Evolutionary conservation across 53 echinoderm and acorn worm species (phyloP), one percentile per base, ranked within the genome.

Genomic region (Holothuria leucospilota): DNA sequence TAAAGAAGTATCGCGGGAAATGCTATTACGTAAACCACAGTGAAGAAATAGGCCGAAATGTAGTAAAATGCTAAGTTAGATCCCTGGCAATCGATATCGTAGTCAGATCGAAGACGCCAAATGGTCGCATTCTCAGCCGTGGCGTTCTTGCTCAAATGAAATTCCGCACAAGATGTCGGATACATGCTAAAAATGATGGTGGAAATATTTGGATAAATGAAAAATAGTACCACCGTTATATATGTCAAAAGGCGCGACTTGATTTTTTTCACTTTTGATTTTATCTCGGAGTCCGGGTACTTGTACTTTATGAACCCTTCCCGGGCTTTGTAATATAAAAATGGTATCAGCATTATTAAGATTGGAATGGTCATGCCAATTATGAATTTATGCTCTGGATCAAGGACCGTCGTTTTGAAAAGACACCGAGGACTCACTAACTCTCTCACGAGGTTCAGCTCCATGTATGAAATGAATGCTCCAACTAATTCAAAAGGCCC

Each of bases 101-200:
- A 93, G 38, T 93, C 90, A 25, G 85, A 85, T 64, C 90, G 62
- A 20, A 90, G 66, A 23, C 85, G 62, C 6, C 30, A 53, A 16
- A 26, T 59, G 41, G 74, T 74, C 20, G 34, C 61, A 15, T 53
- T 18, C 8, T 20, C 26, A 2, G 56, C 56, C 8, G 51, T 5
- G 74, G 74, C 74, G 13, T 81, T 29, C 21, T 88, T 85, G 59
- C 81, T 84, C 23, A 93, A 29, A 41, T 80, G 65, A 59, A 90
- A 93, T 6, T 61, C 41, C 14, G 90, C 49, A 74, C 93, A 93
- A 11, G 88, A 71, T n/a, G 80, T 28, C 13, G 93, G 90, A 51
- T 90, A 71, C 30, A 93, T 64, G 14, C 46, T 69, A 30, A 90
- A 82, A 20, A 93, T 88, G 21, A 82, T 81, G 24, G 79, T 85